These are phyloP conservation scores for Hyposoter didymator DNA, from an alignment of 2,888 invertebrate species.

Conservation along the genomic window DNA sequence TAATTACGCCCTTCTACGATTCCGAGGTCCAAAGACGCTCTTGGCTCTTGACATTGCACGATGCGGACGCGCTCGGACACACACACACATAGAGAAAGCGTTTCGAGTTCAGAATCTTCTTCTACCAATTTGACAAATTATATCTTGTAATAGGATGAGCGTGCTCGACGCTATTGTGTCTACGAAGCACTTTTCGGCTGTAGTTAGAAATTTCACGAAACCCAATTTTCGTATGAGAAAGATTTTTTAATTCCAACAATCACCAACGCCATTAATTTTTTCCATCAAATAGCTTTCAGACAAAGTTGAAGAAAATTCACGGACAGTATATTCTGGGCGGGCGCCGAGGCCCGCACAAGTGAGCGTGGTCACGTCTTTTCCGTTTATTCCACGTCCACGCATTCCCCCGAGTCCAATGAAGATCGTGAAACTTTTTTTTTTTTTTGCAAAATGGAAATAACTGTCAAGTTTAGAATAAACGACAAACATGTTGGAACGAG, in stretches of 20 bases:
- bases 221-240: not conserved
- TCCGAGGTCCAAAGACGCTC: constrained; percentile 21
- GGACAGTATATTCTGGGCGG: not conserved
- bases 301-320: not conserved
- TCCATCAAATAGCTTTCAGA: not conserved
- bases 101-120: constrained; percentile 41
- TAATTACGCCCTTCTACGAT: constrained; percentile 53
- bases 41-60: constrained; percentile 63
- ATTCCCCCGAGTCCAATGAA: not conserved
- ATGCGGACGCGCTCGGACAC: constrained; percentile 41
- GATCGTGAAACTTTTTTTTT: not conserved
- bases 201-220: not conserved
- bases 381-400: not conserved
- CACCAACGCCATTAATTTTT: not conserved
- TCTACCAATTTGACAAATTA: constrained; percentile 19
- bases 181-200: not conserved
- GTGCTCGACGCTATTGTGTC: not conserved
- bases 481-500: not conserved
- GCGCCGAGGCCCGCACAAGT: no score
- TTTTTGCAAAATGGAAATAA: not conserved
- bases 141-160: not conserved
- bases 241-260: not conserved
- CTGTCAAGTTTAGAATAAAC: not conserved
- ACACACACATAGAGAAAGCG: constrained; percentile 60
- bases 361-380: not conserved